Base-by-base conservation (phyloP, 2,888 invertebrate species). In the Serripes groenlandicus region DNA sequence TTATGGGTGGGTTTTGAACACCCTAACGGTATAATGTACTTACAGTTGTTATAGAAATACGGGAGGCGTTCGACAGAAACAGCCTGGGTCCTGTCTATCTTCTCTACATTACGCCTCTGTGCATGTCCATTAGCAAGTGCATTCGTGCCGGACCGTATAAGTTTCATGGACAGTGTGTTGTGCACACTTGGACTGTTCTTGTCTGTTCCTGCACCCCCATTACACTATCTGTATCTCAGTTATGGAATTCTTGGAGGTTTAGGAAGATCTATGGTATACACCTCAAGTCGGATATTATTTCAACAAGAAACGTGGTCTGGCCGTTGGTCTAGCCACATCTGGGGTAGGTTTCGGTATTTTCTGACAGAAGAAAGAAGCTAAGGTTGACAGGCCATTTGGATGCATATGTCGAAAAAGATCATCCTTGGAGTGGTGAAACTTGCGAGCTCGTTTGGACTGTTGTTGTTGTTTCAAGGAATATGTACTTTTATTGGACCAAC, bases 281-380 rank as follows among this genome's bases (percentile, higher is more conserved):
- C 90, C 0, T 91, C 92, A 2, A 86, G 90, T 92, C 1, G 90
- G 91, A 15, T 72, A 85, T 68, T 92, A 92, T 72, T 92, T 92
- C 80, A 89, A 91, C 75, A 91, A 90, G 54, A 81, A 81, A 15
- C 78, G 90, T 26, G 91, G 92, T 3, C 60, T 90, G 9, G 91
- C 90, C 4, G 86, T 89, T 11, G 92, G 92, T 9, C 52, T 92
- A 26, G 78, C 89, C 0, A 89, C 92, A 0, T 88, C 91, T 1
- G 92, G 92, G 2, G 92, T 92, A 64, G 92, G 91, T 18, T 62
- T 90, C 15, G 92, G 92, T 1, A 82, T 88, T 15, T 91, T 92
- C 79, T 66, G 37, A 2, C 42, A 66, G 66, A 21, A 37, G 66
- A 26, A 37, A 42, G 26, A 35, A 42, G 15, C 23, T 66, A 11